Evolutionary conservation across 2,113 vertebrate genomes (phyloP).

Genomic region (Nematolebias whitei): DNA sequence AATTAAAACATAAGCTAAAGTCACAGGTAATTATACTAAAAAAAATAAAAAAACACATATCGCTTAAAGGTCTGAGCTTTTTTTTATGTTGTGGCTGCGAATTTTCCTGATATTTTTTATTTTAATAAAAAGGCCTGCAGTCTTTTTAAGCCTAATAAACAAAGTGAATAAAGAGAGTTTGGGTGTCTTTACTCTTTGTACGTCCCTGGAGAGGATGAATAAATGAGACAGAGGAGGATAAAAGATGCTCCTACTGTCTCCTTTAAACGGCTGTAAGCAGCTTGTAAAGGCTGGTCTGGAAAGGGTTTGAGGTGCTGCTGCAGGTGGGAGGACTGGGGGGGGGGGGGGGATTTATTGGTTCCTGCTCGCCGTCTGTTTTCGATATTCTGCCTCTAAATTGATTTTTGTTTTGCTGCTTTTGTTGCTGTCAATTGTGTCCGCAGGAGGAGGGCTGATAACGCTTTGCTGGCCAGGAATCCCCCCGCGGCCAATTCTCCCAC

Average conservation of each 20-base stretch:
- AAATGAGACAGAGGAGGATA: conserved; percentile 37
- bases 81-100: neutral
- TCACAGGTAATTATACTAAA: conserved; percentile 12
- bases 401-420: conserved; percentile 74
- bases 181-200: conserved; percentile 30
- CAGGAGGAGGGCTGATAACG: conserved; percentile 59
- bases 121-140: neutral
- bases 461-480: conserved; percentile 63
- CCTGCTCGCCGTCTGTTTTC: conserved; percentile 53
- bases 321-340: conserved; percentile 17
- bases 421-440: conserved; percentile 66
- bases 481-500: conserved; percentile 70
- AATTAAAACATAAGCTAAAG: conserved; percentile 44
- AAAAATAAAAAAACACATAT: neutral
- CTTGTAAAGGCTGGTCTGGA: conserved; percentile 47
- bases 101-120: conserved; percentile 2
- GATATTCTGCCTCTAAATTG: conserved; percentile 74
- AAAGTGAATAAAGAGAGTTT: conserved; percentile 45
- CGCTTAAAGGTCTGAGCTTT: too few relatives aligned
- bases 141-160: conserved; percentile 30
- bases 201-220: conserved; percentile 47
- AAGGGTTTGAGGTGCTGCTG: conserved; percentile 45
- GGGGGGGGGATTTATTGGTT: conserved; percentile 61
- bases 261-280: conserved; percentile 47
- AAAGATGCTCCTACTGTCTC: conserved; percentile 45